Conservation (phyloP, 2,797 vertebrate species). For the Aeoliscus strigatus region DNA sequence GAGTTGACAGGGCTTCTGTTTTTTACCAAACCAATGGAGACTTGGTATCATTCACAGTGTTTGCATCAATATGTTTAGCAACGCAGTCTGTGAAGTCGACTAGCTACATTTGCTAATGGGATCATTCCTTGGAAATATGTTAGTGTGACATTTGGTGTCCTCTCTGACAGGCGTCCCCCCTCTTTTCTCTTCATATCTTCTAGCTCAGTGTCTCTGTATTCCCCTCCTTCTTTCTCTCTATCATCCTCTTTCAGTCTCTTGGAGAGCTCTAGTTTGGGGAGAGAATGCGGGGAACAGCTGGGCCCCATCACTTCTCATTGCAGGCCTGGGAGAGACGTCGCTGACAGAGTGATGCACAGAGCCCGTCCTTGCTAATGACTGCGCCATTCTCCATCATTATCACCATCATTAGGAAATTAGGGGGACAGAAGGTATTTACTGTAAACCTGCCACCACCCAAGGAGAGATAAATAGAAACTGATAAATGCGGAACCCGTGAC, state of each 20-base stretch:
- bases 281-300: slow-evolving; percentile 85
- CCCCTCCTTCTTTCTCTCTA: not conserved
- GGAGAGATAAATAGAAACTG: slow-evolving; percentile 99
- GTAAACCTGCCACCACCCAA: slow-evolving; percentile 99
- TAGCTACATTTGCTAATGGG: not conserved
- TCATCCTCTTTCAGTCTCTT: slow-evolving; percentile 12
- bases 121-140: slow-evolving; percentile 4
- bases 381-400: slow-evolving; percentile 99
- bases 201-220: slow-evolving; percentile 4
- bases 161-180: slow-evolving; percentile 22
- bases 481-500: slow-evolving; percentile 95
- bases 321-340: slow-evolving; percentile 84
- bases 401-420: slow-evolving; percentile 99
- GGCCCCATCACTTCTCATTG: slow-evolving; percentile 95
- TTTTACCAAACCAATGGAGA: no score
- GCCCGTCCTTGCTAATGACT: slow-evolving; percentile 97
- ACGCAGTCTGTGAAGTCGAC: no score
- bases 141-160: slow-evolving; percentile 23
- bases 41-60: no score
- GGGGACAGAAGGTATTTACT: slow-evolving; percentile 99
- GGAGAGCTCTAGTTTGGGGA: slow-evolving; percentile 48
- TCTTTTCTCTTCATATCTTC: not conserved
- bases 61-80: no score
- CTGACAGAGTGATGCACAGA: slow-evolving; percentile 99
- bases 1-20: no score